Evolutionary conservation across 92 coral and sea anemone genomes (phyloP).

Genomic region (Phenganax stokvisi): DNA sequence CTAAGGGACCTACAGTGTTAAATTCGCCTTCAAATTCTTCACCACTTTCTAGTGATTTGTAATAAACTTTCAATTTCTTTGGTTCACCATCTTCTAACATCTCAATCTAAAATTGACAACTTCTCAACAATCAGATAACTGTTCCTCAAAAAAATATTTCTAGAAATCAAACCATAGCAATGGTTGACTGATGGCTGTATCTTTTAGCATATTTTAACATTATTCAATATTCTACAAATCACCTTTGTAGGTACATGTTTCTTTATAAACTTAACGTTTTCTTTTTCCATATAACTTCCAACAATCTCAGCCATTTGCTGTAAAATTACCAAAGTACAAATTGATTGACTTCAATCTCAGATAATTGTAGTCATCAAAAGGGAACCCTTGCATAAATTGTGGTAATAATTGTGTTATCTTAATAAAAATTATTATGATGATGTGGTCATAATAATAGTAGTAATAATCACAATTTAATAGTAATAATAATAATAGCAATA

Average conservation of each 20-base stretch:
- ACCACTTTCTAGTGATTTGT: conserved; percentile 66
- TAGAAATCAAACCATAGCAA: too few species aligned
- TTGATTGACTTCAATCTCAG: too few species aligned
- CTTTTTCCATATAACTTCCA: conserved; percentile 65
- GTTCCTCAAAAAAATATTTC: too few species aligned
- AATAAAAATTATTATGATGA: too few species aligned
- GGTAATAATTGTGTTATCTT: too few species aligned
- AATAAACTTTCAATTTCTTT: conserved; percentile 69
- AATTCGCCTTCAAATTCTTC: conserved; percentile 72
- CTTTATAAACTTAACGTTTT: conserved; percentile 68
- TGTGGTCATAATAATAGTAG: too few species aligned
- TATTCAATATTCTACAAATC: background rate
- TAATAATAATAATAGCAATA: background rate
- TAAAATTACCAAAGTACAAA: background rate
- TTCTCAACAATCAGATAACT: background rate
- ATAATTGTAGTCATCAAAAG: too few species aligned
- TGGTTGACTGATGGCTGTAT: background rate
- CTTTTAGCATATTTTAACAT: background rate
- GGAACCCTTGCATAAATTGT: too few species aligned
- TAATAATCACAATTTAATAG: too few species aligned
- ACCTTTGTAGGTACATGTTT: conserved; percentile 87
- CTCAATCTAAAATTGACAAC: conserved; percentile 48
- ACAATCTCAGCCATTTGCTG: conserved; percentile 98
- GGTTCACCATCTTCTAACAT: conserved; percentile 88
- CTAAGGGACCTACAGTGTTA: conserved; percentile 61